A percentile compares a stretch with the other conserved stretches of the same genome.
Evolutionary conservation across 2,797 vertebrate genomes (phyloP).

Genomic region (Chelon labrosus): DNA sequence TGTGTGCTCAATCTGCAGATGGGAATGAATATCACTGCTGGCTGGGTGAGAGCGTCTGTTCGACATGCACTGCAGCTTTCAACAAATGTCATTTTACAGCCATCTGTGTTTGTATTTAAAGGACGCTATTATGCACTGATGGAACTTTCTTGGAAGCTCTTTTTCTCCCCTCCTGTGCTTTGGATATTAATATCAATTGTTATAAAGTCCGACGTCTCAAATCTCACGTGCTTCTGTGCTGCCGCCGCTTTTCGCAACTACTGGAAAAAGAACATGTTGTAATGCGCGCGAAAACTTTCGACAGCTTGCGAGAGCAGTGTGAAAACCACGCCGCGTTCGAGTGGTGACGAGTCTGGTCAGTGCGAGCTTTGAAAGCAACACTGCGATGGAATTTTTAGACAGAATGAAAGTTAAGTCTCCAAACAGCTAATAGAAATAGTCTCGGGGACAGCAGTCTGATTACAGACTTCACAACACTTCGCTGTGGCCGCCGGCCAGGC

Average conservation of each 20-base stretch:
- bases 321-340: background rate
- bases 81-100: background rate
- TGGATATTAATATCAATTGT: background rate
- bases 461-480: constrained; percentile 28
- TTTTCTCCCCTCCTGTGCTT: background rate
- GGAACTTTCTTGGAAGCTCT: background rate
- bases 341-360: background rate
- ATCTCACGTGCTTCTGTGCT: background rate
- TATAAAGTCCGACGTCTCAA: background rate
- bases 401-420: constrained; percentile 2
- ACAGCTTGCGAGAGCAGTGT: constrained; percentile 18
- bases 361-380: background rate
- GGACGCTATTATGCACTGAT: background rate
- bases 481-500: constrained; percentile 28
- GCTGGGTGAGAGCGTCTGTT: no score
- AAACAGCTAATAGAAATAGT: background rate
- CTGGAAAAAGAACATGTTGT: constrained; percentile 21
- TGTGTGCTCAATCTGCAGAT: background rate
- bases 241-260: no score
- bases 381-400: background rate
- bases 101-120: background rate
- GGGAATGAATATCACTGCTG: background rate
- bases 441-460: constrained; percentile 30
- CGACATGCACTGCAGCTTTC: background rate
- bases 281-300: background rate